phyloP scores from a whole-genome alignment of 2,888 invertebrate species.

The Erpobdella octoculata region DNA sequence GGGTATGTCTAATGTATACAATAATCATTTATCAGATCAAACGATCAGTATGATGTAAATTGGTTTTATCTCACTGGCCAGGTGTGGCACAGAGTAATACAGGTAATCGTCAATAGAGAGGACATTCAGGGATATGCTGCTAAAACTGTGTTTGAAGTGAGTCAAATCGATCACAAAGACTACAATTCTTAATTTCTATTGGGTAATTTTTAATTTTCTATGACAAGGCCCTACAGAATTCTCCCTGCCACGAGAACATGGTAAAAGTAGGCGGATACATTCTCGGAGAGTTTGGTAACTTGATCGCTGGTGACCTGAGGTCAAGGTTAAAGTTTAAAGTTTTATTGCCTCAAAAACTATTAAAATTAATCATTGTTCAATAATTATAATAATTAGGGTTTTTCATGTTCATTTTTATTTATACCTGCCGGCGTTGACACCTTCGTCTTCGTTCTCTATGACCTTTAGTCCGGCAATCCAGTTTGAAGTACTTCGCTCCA shows the following conservation, averaged over 20 bases:
- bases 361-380: background rate
- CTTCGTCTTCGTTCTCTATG: background rate
- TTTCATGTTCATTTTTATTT: background rate
- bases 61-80: background rate
- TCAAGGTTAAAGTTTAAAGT: constrained; percentile 59
- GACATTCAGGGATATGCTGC: constrained; percentile 99
- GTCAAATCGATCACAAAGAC: no score
- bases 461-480: constrained; percentile 78
- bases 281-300: constrained; percentile 68
- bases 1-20: background rate
- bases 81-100: constrained; percentile 93
- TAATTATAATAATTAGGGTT: no score
- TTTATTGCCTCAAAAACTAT: background rate
- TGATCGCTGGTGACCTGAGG: constrained; percentile 94
- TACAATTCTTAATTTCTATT: background rate
- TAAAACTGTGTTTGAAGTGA: constrained; percentile 92
- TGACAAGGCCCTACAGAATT: constrained; percentile 91
- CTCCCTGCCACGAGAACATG: constrained; percentile 99
- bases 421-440: background rate
- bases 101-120: constrained; percentile 97
- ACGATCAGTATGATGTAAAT: no score
- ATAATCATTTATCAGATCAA: no score
- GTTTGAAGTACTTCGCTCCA: constrained; percentile 94
- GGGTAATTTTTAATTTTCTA: no score
- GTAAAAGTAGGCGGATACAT: constrained; percentile 99